Evolutionary conservation across 2,888 invertebrate genomes (phyloP).

Genomic region (Napeogenes inachia): DNA sequence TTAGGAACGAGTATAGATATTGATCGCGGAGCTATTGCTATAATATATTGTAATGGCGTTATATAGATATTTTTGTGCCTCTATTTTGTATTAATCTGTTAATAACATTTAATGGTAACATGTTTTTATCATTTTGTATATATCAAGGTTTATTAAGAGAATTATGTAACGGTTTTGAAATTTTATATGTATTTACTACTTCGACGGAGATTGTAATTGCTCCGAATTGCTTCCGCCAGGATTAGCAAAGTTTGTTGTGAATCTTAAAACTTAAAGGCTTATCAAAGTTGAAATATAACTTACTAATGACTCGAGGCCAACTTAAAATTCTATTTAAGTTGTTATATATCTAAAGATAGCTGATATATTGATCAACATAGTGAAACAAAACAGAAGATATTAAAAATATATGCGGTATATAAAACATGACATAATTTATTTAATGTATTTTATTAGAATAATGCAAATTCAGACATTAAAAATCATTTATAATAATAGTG

Average conservation of each 20-base stretch:
- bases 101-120: too few relatives aligned
- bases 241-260: constrained; percentile 14
- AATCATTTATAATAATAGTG: neutral
- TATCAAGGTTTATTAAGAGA: too few relatives aligned
- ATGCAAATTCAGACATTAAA: neutral
- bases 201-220: constrained; percentile 6
- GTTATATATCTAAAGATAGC: neutral
- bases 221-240: constrained; percentile 16
- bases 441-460: neutral
- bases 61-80: too few relatives aligned
- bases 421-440: neutral
- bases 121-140: too few relatives aligned
- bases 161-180: too few relatives aligned
- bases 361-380: neutral
- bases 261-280: constrained; percentile 19
- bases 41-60: neutral
- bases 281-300: constrained; percentile 13
- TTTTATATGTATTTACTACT: too few relatives aligned
- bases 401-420: neutral
- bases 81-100: too few relatives aligned
- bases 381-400: neutral
- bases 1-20: constrained; percentile 13
- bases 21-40: constrained; percentile 1
- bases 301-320: constrained; percentile 9
- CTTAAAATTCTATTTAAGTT: constrained; percentile 2